Conservation (phyloP, 2,888 invertebrate genomes). For the Biston stratarius region DNA sequence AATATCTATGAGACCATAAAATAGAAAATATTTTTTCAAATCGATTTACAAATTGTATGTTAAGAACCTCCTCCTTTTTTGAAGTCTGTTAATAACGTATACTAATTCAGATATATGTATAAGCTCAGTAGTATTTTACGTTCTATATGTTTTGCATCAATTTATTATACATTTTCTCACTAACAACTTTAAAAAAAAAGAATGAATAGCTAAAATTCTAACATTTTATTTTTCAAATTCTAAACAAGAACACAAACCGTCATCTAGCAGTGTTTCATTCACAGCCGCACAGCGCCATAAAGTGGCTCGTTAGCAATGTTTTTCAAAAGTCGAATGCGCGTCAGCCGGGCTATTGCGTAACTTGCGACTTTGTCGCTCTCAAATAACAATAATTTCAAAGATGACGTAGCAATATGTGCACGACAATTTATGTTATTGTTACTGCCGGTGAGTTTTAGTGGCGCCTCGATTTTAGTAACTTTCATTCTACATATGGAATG, state of each 20-base stretch:
- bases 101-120: too few species aligned
- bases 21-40: too few species aligned
- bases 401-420: not conserved
- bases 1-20: too few species aligned
- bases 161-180: too few species aligned
- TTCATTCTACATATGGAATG: too few species aligned
- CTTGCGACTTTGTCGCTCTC: not conserved
- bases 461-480: too few species aligned
- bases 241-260: conserved; percentile 31
- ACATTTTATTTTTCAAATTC: conserved; percentile 6
- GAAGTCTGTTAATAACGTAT: too few species aligned
- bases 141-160: not conserved
- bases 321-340: conserved; percentile 67
- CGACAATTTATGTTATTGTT: not conserved
- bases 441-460: not conserved
- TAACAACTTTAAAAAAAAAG: not conserved
- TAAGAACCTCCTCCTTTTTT: too few species aligned
- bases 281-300: conserved; percentile 48
- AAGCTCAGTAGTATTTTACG: not conserved
- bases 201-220: not conserved
- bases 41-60: too few species aligned
- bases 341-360: conserved; percentile 17
- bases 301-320: conserved; percentile 76
- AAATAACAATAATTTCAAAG: not conserved
- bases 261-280: conserved; percentile 39